phyloP scores from a whole-genome alignment of 2,888 invertebrate genomes.

The Papilio protenor region DNA sequence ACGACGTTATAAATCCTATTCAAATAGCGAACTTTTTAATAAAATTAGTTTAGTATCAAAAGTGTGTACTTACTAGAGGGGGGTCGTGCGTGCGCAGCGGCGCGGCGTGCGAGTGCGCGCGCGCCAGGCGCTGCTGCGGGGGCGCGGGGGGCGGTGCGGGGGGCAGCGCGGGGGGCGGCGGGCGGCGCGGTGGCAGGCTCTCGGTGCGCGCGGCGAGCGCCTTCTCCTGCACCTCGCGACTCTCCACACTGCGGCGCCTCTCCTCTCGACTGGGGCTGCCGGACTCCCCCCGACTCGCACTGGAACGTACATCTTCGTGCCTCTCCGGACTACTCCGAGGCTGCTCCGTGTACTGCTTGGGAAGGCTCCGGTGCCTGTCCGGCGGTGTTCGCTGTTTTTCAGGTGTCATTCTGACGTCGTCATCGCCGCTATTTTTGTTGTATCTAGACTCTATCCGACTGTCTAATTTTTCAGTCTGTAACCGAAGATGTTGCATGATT shows the following conservation, averaged over 20 bases:
- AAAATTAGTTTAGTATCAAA: too few species aligned
- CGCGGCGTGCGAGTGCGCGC: slow-evolving; percentile 68
- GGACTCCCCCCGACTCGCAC: slow-evolving; percentile 3
- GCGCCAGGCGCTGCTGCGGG: slow-evolving; percentile 61
- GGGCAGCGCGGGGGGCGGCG: slow-evolving; percentile 56
- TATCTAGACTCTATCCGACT: slow-evolving; percentile 47
- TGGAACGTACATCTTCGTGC: slow-evolving; percentile 25
- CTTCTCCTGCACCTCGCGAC: slow-evolving; percentile 37
- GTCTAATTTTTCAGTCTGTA: slow-evolving; percentile 49
- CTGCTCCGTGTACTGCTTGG: slow-evolving; percentile 42
- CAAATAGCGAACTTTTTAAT: background rate
- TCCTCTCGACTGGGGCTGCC: slow-evolving; percentile 31
- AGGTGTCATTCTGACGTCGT: slow-evolving; percentile 49
- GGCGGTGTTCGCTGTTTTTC: slow-evolving; percentile 48
- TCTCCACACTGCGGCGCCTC: slow-evolving; percentile 27
- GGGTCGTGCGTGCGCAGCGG: slow-evolving; percentile 65
- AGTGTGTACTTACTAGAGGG: slow-evolving; percentile 60
- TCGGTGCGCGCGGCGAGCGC: slow-evolving; percentile 47
- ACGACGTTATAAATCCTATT: background rate
- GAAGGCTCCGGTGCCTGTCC: slow-evolving; percentile 47
- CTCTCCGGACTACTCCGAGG: slow-evolving; percentile 45
- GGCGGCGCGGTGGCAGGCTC: slow-evolving; percentile 60
- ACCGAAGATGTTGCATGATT: background rate
- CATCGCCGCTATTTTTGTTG: slow-evolving; percentile 49
- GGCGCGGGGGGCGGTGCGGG: slow-evolving; percentile 39